These are phyloP conservation scores for Drosophila arizonae DNA, from an alignment of 1,140 invertebrate species.

Conservation along the genomic window DNA sequence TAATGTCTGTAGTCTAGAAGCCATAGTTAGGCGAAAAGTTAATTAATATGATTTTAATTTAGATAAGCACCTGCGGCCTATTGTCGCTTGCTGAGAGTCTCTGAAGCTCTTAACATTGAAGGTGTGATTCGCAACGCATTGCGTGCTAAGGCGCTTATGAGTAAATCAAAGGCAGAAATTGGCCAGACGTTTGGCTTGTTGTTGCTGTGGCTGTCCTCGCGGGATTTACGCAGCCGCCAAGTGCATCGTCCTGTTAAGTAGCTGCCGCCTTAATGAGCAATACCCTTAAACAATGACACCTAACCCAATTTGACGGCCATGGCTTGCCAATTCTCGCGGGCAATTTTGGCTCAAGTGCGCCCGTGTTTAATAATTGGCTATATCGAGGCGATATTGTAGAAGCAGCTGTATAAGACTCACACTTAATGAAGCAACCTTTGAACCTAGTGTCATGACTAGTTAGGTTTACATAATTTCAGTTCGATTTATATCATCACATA, in stretches of 20 bases:
- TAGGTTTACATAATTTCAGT: too few relatives aligned
- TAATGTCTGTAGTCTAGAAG: slow-evolving; percentile 24
- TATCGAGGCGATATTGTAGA: not conserved
- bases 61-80: slow-evolving; percentile 46
- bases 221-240: slow-evolving; percentile 2
- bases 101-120: not conserved
- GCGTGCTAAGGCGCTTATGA: slow-evolving; percentile 58
- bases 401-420: not conserved
- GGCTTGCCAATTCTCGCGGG: slow-evolving; percentile 8
- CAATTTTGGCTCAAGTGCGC: not conserved
- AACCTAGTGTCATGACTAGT: too few relatives aligned
- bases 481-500: too few relatives aligned
- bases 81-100: slow-evolving; percentile 21
- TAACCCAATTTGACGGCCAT: not conserved
- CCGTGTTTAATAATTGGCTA: not conserved
- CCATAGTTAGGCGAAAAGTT: slow-evolving; percentile 64
- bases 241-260: slow-evolving; percentile 29
- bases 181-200: not conserved
- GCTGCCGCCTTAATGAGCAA: slow-evolving; percentile 3
- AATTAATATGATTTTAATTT: slow-evolving; percentile 72
- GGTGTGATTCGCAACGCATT: not conserved
- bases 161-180: slow-evolving; percentile 31
- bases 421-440: too few relatives aligned
- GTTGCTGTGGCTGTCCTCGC: not conserved
- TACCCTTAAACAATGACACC: slow-evolving; percentile 2